Conservation (phyloP, 2,113 vertebrate genomes). For the Rhodinocichla rosea region DNA sequence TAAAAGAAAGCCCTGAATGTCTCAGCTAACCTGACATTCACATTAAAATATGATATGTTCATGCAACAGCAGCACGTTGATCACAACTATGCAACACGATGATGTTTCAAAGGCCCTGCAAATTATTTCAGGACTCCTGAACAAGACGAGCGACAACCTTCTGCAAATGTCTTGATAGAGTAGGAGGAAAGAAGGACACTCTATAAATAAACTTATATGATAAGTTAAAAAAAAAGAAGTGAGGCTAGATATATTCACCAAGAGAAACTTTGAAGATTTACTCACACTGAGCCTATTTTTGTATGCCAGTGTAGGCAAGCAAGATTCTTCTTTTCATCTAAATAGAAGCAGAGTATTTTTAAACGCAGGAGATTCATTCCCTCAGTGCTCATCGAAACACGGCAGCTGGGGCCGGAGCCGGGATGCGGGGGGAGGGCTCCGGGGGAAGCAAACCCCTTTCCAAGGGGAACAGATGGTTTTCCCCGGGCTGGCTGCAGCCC, state of each 20-base stretch:
- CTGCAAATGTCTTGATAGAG: constrained; percentile 35
- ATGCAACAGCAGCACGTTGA: constrained; percentile 38
- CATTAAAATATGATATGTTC: constrained; percentile 24
- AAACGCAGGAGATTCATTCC: constrained; percentile 47
- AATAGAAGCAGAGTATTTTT: constrained; percentile 59
- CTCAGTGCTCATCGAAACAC: neutral
- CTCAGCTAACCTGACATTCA: neutral
- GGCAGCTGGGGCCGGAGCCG: constrained; percentile 34
- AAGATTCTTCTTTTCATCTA: constrained; percentile 48
- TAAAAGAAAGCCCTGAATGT: neutral
- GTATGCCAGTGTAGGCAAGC: constrained; percentile 25
- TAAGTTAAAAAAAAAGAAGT: neutral
- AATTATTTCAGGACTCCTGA: constrained; percentile 55
- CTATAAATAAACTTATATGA: constrained; percentile 40
- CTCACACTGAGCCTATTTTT: constrained; percentile 52
- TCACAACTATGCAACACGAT: constrained; percentile 50
- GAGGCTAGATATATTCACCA: constrained; percentile 14
- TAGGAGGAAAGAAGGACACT: constrained; percentile 45
- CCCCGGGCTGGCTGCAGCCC: neutral
- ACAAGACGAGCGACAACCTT: constrained; percentile 35
- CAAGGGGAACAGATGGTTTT: constrained; percentile 56
- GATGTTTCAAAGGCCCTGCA: constrained; percentile 62
- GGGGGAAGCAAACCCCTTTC: constrained; percentile 18
- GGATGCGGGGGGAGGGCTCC: neutral
- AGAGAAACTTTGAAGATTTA: constrained; percentile 53